These are phyloP conservation scores for Gorilla gorilla DNA, from an alignment of 2,113 vertebrate species.

Conservation along the genomic window DNA sequence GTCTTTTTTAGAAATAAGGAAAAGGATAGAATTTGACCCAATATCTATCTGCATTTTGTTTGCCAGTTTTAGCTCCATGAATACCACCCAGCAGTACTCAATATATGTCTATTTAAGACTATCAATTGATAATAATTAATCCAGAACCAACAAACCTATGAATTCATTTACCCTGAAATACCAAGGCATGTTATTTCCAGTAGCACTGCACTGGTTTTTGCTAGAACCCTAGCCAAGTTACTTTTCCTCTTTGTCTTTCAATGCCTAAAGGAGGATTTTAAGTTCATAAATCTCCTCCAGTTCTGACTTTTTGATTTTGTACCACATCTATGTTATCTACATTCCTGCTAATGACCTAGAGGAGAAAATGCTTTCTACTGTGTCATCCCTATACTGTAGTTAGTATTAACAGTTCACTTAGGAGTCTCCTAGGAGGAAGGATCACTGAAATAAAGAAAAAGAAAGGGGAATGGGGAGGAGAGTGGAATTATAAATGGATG, in stretches of 20 bases:
- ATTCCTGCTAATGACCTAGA: not conserved
- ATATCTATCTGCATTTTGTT: not conserved
- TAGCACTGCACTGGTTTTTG: not conserved
- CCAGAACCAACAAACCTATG: not conserved
- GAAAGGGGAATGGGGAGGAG: not conserved
- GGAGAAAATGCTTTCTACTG: not conserved
- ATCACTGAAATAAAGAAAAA: not conserved
- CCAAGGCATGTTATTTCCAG: not conserved
- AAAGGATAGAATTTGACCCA: not conserved
- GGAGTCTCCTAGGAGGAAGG: not conserved
- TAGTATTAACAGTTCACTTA: not conserved
- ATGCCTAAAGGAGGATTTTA: not conserved
- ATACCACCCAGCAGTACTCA: not conserved
- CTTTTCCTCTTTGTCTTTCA: not conserved
- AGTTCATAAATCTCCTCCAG: not conserved
- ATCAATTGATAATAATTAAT: not conserved
- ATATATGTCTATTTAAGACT: not conserved
- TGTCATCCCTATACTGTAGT: not conserved
- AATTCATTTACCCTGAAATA: not conserved
- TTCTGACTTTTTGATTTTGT: not conserved
- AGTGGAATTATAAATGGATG: not conserved
- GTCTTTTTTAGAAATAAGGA: not conserved
- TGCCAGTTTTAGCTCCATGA: not conserved
- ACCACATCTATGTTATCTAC: not conserved
- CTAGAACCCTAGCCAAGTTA: not conserved